These are phyloP conservation scores for Ciconia stormi DNA, from an alignment of 2,113 vertebrate species.

Conservation along the genomic window DNA sequence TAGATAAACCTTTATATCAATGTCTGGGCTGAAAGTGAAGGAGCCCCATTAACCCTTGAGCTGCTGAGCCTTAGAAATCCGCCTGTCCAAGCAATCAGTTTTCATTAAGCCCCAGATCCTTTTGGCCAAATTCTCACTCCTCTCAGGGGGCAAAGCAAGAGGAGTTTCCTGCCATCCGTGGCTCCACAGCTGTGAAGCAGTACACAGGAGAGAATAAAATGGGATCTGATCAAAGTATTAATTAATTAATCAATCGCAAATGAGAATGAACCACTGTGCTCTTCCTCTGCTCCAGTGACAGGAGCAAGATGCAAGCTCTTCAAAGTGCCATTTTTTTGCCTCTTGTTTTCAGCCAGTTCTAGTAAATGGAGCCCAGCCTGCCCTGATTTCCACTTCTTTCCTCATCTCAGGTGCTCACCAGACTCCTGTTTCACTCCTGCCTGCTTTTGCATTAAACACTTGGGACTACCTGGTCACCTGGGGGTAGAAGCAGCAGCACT, in stretches of 20 bases:
- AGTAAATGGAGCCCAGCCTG: not conserved
- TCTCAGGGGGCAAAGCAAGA: not conserved
- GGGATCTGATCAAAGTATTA: not conserved
- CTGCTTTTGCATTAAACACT: not conserved
- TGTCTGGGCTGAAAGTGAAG: not conserved
- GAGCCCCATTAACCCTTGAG: not conserved
- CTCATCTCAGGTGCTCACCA: not conserved
- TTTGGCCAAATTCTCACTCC: not conserved
- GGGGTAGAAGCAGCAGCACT: not conserved
- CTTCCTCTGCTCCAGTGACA: not conserved
- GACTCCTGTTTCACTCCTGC: not conserved
- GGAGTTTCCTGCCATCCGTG: not conserved
- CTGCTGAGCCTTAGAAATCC: not conserved
- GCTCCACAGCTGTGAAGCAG: not conserved
- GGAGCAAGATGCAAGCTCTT: not conserved
- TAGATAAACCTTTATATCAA: not conserved
- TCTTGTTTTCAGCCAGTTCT: not conserved
- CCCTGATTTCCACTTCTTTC: not conserved
- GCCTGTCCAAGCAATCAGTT: not conserved
- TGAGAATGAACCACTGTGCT: not conserved
- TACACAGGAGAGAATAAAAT: not conserved
- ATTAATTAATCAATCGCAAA: not conserved
- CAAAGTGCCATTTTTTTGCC: not conserved
- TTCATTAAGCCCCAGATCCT: not conserved
- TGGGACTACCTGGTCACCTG: not conserved